A percentile compares a stretch with the other conserved stretches of the same genome.
These are phyloP conservation scores for Orchesella flavescens DNA, from an alignment of 2,888 invertebrate species.

Conservation along the genomic window DNA sequence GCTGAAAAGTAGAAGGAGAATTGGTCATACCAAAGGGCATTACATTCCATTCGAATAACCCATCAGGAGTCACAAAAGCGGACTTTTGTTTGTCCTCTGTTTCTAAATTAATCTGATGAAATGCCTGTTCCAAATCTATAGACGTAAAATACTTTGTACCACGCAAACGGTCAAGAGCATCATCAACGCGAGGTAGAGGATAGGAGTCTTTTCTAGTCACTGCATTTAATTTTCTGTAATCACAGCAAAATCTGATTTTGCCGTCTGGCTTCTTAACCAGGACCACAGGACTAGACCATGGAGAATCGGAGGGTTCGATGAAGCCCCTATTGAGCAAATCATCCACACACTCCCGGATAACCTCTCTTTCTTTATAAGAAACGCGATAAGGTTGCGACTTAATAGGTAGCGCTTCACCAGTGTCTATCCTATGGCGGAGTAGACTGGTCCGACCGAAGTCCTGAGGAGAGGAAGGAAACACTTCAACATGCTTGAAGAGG, in stretches of 20 bases:
- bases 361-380: constrained; percentile 1
- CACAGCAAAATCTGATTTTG: constrained; percentile 40
- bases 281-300: constrained; percentile 19
- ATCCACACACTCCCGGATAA: background rate
- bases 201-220: constrained; percentile 72
- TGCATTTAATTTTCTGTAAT: constrained; percentile 72
- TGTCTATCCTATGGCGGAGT: background rate
- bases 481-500: too few species aligned
- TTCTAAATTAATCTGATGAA: background rate
- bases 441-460: background rate
- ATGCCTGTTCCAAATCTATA: background rate
- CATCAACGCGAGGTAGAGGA: constrained; percentile 66
- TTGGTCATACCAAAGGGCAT: constrained; percentile 27
- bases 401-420: background rate
- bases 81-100: constrained; percentile 22
- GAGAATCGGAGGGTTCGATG: background rate
- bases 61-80: constrained; percentile 37
- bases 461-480: background rate
- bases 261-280: constrained; percentile 11
- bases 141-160: background rate
- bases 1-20: background rate
- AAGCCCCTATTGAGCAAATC: background rate
- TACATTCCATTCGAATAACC: constrained; percentile 10
- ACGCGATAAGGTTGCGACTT: constrained; percentile 32
- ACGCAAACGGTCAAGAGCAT: background rate